A percentile compares a stretch with the other conserved stretches of the same genome.
These are phyloP conservation scores for Entomobrya proxima DNA, from an alignment of 2,888 invertebrate genomes.

Conservation along the genomic window DNA sequence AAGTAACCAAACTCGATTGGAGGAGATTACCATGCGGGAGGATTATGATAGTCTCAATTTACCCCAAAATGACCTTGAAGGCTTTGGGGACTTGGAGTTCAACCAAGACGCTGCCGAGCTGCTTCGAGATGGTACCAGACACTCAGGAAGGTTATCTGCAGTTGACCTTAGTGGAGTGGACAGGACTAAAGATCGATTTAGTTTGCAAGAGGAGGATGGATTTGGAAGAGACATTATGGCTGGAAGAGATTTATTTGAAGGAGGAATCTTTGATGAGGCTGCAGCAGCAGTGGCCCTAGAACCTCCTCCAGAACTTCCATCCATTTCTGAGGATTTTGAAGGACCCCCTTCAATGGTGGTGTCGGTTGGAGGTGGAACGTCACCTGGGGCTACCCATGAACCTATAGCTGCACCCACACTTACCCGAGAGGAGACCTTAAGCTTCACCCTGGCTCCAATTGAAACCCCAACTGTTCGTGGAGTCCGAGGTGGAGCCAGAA, in stretches of 20 bases:
- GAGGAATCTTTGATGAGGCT: conserved; percentile 94
- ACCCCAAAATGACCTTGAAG: too few species aligned
- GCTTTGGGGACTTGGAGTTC: too few species aligned
- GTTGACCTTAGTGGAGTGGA: conserved; percentile 57
- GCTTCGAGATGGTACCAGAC: too few species aligned
- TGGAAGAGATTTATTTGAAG: conserved; percentile 90
- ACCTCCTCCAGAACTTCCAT: conserved; percentile 69
- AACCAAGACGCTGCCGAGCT: too few species aligned
- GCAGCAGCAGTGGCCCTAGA: conserved; percentile 79
- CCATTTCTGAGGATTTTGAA: conserved; percentile 83
- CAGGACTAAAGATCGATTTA: conserved; percentile 60
- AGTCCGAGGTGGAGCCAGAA: conserved; percentile 80
- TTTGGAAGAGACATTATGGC: conserved; percentile 86
- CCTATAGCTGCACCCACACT: conserved; percentile 80
- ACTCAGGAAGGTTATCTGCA: conserved; percentile 74
- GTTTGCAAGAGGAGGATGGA: conserved; percentile 86
- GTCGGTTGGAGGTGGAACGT: conserved; percentile 76
- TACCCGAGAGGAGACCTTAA: conserved; percentile 97
- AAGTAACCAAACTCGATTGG: too few species aligned
- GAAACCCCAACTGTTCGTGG: conserved; percentile 92
- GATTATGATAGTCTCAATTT: too few species aligned
- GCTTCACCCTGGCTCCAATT: conserved; percentile 96
- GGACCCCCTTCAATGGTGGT: conserved; percentile 79
- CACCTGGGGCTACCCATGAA: conserved; percentile 84
- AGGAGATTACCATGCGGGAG: too few species aligned